Conservation (phyloP, 2,797 vertebrate genomes). For the Lemur catta region DNA sequence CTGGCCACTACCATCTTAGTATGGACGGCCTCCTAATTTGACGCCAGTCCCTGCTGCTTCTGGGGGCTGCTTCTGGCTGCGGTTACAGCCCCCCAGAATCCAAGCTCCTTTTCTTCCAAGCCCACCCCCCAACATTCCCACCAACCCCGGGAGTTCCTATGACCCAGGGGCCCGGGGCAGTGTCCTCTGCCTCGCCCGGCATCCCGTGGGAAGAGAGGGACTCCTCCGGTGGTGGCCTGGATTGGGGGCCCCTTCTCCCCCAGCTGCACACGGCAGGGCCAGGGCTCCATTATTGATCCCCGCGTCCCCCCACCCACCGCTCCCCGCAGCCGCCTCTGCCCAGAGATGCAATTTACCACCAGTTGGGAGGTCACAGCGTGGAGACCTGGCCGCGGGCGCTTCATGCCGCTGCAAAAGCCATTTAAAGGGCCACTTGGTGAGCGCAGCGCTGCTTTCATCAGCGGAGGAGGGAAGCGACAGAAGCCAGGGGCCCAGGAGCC, state of each 20-base stretch:
- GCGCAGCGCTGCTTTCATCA: neutral
- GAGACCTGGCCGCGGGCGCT: neutral
- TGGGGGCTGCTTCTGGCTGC: neutral
- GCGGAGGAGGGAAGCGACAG: neutral
- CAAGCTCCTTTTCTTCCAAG: neutral
- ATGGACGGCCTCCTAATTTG: neutral
- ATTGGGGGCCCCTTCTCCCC: neutral
- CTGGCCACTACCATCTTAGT: neutral
- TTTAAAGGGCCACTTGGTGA: conserved; percentile 60
- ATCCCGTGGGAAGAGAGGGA: neutral
- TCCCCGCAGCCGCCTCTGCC: conserved; percentile 59
- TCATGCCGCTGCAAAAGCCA: conserved; percentile 41
- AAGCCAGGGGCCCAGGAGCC: neutral
- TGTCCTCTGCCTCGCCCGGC: neutral
- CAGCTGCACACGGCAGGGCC: too few relatives aligned
- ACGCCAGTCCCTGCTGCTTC: neutral
- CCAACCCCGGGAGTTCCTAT: neutral
- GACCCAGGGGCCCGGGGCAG: neutral
- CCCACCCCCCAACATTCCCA: neutral
- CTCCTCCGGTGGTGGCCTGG: neutral
- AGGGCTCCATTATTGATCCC: neutral
- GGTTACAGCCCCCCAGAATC: neutral
- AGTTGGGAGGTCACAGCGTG: conserved; percentile 58
- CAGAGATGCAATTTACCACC: conserved; percentile 72
- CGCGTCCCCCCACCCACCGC: neutral